Conservation (phyloP, 2,888 invertebrate species). For the Sepioteuthis lessoniana region DNA sequence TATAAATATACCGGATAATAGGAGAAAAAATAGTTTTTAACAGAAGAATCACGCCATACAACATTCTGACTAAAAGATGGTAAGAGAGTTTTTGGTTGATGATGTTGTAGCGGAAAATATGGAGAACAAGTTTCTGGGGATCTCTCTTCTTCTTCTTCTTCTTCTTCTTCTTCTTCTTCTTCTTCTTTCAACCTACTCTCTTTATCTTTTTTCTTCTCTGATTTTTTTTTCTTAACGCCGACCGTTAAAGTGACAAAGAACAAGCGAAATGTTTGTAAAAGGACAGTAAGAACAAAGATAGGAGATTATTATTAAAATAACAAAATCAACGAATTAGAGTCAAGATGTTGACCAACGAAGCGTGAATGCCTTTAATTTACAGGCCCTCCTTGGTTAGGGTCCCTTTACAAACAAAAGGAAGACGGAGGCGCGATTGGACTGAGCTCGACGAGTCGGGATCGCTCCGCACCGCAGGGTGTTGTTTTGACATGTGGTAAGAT, state of each 20-base stretch:
- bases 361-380: constrained; percentile 11
- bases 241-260: background rate
- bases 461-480: background rate
- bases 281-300: background rate
- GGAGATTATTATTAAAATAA: background rate
- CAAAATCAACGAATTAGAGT: background rate
- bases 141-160: too few species aligned
- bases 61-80: too few species aligned
- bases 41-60: too few species aligned
- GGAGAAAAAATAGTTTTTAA: too few species aligned
- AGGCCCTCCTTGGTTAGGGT: background rate
- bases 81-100: too few species aligned
- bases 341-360: background rate
- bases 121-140: too few species aligned
- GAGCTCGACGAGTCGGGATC: background rate
- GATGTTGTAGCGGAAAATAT: too few species aligned
- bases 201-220: too few species aligned
- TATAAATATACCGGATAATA: too few species aligned
- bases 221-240: too few species aligned
- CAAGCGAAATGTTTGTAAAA: background rate
- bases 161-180: too few species aligned
- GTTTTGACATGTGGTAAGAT: constrained; percentile 33
- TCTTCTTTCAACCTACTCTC: too few species aligned
- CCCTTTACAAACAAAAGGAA: background rate
- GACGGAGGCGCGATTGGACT: background rate